phyloP scores from a whole-genome alignment of 2,797 vertebrate genomes.

The Rhabdomys pumilio region DNA sequence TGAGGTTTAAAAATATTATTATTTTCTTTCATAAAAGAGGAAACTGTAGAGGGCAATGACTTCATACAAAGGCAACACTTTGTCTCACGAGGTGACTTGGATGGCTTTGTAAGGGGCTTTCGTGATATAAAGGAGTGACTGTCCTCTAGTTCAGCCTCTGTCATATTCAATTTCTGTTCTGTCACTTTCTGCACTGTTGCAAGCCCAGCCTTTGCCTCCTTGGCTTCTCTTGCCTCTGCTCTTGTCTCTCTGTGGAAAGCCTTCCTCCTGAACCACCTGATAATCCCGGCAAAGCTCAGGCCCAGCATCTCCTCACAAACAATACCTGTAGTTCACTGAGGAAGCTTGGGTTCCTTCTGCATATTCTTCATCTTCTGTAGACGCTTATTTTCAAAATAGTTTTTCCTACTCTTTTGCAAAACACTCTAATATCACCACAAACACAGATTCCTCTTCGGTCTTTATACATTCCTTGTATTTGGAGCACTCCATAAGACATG shows the following conservation, averaged over 20 bases:
- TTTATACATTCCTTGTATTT: not conserved
- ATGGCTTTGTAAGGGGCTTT: too few relatives aligned
- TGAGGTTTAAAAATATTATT: not conserved
- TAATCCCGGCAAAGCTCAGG: not conserved
- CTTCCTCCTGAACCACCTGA: not conserved
- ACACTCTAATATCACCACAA: not conserved
- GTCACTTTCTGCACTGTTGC: rapidly evolving
- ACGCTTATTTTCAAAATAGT: not conserved
- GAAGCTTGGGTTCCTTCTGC: too few relatives aligned
- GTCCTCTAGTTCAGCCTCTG: not conserved
- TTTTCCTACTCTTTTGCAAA: not conserved
- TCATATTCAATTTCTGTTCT: not conserved
- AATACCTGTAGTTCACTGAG: not conserved
- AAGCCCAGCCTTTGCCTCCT: not conserved
- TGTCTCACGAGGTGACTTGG: not conserved
- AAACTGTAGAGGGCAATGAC: not conserved
- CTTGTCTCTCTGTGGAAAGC: not conserved
- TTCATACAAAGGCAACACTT: not conserved
- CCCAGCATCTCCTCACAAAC: not conserved
- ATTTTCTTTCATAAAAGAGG: not conserved
- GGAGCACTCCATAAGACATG: not conserved
- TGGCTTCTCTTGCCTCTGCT: not conserved
- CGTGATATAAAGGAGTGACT: not conserved
- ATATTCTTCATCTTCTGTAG: not conserved
- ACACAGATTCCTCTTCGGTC: not conserved